Percentiles rank a stretch among this genome's conserved stretches.
Conservation (phyloP, 2,888 invertebrate species). For the Tetrapedia diversipes region DNA sequence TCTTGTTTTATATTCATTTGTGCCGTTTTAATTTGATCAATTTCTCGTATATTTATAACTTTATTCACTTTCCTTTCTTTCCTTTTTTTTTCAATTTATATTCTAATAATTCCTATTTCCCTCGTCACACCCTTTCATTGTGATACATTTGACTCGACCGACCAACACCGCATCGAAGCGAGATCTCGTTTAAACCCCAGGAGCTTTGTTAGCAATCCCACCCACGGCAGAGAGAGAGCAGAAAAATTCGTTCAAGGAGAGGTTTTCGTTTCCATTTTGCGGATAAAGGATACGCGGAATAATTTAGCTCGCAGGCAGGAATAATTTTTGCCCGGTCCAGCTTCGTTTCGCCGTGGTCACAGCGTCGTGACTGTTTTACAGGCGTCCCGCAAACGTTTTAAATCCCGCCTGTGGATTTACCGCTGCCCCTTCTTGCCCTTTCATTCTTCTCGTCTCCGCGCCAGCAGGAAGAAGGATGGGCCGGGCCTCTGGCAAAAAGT, state of each 20-base stretch:
- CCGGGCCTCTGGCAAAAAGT: constrained; percentile 56
- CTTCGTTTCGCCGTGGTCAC: constrained; percentile 28
- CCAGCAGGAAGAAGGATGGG: constrained; percentile 61
- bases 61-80: too few species aligned
- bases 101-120: too few species aligned
- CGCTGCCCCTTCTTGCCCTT: constrained; percentile 28
- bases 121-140: too few species aligned
- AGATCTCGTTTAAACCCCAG: too few species aligned
- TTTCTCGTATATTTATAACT: too few species aligned
- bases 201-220: background rate
- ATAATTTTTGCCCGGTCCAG: constrained; percentile 56
- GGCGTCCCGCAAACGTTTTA: constrained; percentile 63
- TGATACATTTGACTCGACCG: too few species aligned
- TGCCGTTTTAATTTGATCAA: too few species aligned
- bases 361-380: constrained; percentile 62
- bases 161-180: too few species aligned
- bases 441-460: constrained; percentile 37
- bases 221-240: background rate
- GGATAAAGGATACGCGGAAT: constrained; percentile 50
- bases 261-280: constrained; percentile 28
- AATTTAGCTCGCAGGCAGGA: constrained; percentile 51
- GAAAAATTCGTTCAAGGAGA: background rate
- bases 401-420: constrained; percentile 66
- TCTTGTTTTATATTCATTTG: too few species aligned
- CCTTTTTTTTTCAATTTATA: too few species aligned